Evolutionary conservation across 2,113 vertebrate species (phyloP).

Genomic region (Pelecanus crispus): DNA sequence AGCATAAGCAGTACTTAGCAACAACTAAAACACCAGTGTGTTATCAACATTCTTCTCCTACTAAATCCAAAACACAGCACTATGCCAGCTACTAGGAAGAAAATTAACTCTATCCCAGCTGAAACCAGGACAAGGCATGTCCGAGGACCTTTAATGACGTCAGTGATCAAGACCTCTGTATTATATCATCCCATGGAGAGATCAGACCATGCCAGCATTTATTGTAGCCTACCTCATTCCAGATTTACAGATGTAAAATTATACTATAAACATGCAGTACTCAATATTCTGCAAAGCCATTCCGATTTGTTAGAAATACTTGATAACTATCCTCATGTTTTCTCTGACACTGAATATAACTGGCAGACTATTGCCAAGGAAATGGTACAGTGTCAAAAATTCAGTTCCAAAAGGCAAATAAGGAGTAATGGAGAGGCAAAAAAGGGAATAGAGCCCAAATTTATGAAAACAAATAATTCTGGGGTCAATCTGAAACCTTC

Average conservation of each 20-base stretch:
- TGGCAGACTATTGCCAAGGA: background rate
- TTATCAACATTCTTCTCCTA: too few relatives aligned
- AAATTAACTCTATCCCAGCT: too few relatives aligned
- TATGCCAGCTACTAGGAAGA: too few relatives aligned
- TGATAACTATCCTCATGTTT: background rate
- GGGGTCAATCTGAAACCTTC: background rate
- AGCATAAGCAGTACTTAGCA: too few relatives aligned
- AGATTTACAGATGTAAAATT: background rate
- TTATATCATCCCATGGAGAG: background rate
- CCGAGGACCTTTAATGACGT: background rate
- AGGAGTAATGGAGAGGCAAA: background rate
- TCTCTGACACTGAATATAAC: background rate
- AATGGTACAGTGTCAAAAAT: background rate
- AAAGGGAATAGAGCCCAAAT: background rate
- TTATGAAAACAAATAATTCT: background rate
- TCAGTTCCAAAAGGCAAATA: background rate
- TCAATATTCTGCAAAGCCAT: background rate
- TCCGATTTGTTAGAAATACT: background rate
- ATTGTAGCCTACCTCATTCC: background rate
- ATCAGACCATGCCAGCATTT: background rate
- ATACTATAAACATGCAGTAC: background rate
- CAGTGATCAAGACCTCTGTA: background rate
- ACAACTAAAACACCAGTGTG: too few relatives aligned
- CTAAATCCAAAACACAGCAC: too few relatives aligned
- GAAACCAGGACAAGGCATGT: too few relatives aligned